Base-by-base conservation (phyloP, 92 coral and sea anemone genomes). In the Phymanthus crucifer region DNA sequence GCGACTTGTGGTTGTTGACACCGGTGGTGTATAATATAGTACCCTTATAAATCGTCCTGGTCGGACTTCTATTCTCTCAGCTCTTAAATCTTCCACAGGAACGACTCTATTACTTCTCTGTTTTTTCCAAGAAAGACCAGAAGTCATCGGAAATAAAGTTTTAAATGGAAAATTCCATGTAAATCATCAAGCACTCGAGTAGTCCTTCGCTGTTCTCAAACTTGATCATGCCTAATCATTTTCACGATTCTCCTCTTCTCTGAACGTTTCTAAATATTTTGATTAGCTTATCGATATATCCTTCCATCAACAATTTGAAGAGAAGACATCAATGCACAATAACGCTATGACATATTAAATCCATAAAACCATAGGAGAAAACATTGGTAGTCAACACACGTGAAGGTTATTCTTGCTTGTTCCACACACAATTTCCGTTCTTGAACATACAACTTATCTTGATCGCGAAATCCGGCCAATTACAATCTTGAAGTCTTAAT, bases 11-110 rank as follows among this genome's bases (percentile, higher is more conserved):
- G 74, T 27, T 38, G 36, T 52, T 35, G 93, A 89, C 13, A 47
- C 33, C 31, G 73, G 80, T 16, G 92, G 92, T 52, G 87, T 86
- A 65, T 76, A 82, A 65, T 90, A 88, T 11, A 93, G 74, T 26
- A 95, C 85, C 71, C 95, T 90, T 12, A 95, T 61, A 84, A 84
- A 90, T 0, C 97, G 87, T 36, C 80, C 88, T 43, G 88, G 83
- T 16, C 96, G 84, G 4, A 95, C 85, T 95, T 95, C 99, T 5
- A 93, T 66, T 40, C 78, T 79, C 35, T 93, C 98, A 21, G 88
- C 57, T 45, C 73, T 40, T 21, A 92, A 74, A 48, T 89, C 98
- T 35, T 88, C 91, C 16, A 90, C 56, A 9, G 94, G 96, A 26
- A 74, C 81, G 45, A 90, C 76, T 80, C 86, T 87, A 52, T 84